Percentiles rank a stretch among this genome's conserved stretches.
phyloP scores from a whole-genome alignment of 37 sponge, comb jelly and placozoan genomes.

The Lycopodina hypogea region DNA sequence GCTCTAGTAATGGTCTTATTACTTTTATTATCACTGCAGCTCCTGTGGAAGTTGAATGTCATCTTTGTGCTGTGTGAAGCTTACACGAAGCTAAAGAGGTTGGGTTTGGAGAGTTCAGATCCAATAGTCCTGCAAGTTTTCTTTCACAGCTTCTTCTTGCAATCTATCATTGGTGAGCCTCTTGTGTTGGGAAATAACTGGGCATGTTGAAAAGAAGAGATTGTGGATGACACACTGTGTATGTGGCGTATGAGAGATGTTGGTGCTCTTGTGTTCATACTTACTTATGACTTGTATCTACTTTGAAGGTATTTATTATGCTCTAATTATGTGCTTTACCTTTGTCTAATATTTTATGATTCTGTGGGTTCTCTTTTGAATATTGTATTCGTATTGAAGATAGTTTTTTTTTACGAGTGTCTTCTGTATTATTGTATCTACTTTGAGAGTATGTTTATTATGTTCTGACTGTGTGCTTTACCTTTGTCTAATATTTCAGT shows the following conservation, averaged over 20 bases:
- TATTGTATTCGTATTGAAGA: no score
- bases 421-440: no score
- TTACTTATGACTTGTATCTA: neutral
- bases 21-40: conserved; percentile 25
- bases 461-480: no score
- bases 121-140: conserved; percentile 33
- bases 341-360: no score
- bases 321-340: no score
- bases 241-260: neutral
- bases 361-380: no score
- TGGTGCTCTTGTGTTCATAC: neutral
- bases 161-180: conserved; percentile 41
- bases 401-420: no score
- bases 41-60: conserved; percentile 24
- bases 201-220: neutral
- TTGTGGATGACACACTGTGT: neutral
- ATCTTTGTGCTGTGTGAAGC: conserved; percentile 58
- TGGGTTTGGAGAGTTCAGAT: conserved; percentile 10
- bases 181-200: neutral
- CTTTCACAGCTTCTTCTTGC: conserved; percentile 54
- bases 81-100: conserved; percentile 48
- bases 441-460: no score
- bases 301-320: neutral
- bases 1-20: no score
- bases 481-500: no score